Conservation (phyloP, 2,888 invertebrate genomes). For the Andrena bucephala region DNA sequence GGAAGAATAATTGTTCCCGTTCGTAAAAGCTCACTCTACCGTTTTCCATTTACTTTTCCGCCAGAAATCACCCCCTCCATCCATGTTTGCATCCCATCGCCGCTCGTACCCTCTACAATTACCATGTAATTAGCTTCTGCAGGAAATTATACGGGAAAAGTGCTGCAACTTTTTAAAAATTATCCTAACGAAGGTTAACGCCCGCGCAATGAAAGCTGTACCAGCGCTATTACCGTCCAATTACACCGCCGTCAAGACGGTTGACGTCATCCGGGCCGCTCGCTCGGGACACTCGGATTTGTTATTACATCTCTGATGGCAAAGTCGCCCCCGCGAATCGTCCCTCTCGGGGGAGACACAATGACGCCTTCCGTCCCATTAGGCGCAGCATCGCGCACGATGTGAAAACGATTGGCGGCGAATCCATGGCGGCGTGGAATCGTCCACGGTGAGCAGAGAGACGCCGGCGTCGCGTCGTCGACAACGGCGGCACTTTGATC, state of each 20-base stretch:
- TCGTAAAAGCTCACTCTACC: too few relatives aligned
- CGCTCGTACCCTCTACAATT: background rate
- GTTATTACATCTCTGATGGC: conserved; percentile 15
- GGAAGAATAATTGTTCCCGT: too few relatives aligned
- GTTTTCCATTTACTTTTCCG: background rate
- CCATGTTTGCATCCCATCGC: background rate
- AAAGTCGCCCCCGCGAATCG: background rate
- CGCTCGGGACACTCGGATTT: conserved; percentile 18
- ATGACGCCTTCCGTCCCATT: conserved; percentile 31
- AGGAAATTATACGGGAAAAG: background rate
- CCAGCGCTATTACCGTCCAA: conserved; percentile 22
- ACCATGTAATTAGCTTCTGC: conserved; percentile 28
- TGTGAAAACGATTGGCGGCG: conserved; percentile 36
- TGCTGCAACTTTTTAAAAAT: conserved; percentile 21
- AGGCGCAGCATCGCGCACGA: background rate
- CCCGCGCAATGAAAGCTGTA: conserved; percentile 32
- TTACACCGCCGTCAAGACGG: conserved; percentile 21
- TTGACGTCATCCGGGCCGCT: conserved; percentile 4
- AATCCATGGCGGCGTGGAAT: conserved; percentile 28
- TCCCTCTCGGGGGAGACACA: conserved; percentile 14
- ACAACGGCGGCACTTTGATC: conserved; percentile 79
- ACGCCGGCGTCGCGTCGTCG: conserved; percentile 51
- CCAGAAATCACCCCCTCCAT: background rate
- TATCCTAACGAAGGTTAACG: conserved; percentile 31
- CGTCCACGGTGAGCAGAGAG: conserved; percentile 34